Percentiles rank a stretch among this genome's conserved stretches.
Evolutionary conservation across 2,888 invertebrate species (phyloP).

Genomic region (Cinara cedri): DNA sequence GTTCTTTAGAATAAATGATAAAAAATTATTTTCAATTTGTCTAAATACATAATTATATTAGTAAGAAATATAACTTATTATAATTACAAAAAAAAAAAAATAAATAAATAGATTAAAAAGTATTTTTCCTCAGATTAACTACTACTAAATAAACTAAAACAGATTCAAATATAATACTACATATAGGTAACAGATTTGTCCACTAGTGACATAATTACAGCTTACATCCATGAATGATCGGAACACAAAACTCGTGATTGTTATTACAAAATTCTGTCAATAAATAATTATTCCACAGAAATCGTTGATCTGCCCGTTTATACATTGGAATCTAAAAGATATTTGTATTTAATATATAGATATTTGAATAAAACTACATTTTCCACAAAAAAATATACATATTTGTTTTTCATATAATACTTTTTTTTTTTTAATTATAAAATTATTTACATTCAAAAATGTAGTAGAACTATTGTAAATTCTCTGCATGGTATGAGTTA

Average conservation of each 20-base stretch:
- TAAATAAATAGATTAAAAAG: neutral
- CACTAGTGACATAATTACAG: neutral
- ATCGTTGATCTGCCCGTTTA: slow-evolving; percentile 82
- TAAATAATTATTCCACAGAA: slow-evolving; percentile 91
- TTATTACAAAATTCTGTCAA: slow-evolving; percentile 73
- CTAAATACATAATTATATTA: neutral
- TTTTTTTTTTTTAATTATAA: slow-evolving; percentile 59
- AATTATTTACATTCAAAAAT: slow-evolving; percentile 71
- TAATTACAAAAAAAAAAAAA: neutral
- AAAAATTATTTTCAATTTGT: too few relatives aligned
- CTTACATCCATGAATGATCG: slow-evolving; percentile 86
- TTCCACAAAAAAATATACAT: neutral
- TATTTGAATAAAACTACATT: neutral
- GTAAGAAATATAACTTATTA: neutral
- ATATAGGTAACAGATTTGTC: neutral
- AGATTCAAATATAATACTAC: neutral
- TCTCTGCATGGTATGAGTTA: slow-evolving; percentile 89
- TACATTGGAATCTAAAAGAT: slow-evolving; percentile 72
- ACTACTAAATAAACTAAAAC: neutral
- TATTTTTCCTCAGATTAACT: neutral
- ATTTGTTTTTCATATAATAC: neutral
- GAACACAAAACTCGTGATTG: slow-evolving; percentile 80
- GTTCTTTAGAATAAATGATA: too few relatives aligned
- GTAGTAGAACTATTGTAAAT: slow-evolving; percentile 83
- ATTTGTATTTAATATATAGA: slow-evolving; percentile 51